A percentile compares a stretch with the other conserved stretches of the same genome.
Conservation (phyloP, 2,113 vertebrate species). For the Sebastes fasciatus region DNA sequence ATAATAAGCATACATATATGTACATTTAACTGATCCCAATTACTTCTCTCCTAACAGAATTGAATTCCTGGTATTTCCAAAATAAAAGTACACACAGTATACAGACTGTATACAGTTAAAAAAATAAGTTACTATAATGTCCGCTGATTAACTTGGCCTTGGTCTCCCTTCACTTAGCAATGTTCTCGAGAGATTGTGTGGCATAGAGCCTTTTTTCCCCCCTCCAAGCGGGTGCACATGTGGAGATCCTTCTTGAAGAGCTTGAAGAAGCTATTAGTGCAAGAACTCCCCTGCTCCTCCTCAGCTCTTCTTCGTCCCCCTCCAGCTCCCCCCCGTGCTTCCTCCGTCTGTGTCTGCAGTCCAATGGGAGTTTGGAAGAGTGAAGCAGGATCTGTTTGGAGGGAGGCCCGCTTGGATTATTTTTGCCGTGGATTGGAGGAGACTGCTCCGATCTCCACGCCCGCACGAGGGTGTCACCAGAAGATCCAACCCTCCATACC, state of each 20-base stretch:
- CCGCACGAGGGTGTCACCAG: conserved; percentile 37
- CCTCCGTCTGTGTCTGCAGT: conserved; percentile 79
- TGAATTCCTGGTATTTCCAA: conserved; percentile 69
- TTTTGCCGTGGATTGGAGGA: conserved; percentile 45
- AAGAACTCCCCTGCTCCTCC: conserved; percentile 74
- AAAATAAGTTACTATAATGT: conserved; percentile 85
- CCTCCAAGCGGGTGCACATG: conserved; percentile 66
- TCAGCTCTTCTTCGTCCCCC: conserved; percentile 49
- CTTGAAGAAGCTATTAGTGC: conserved; percentile 75
- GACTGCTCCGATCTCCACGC: conserved; percentile 43
- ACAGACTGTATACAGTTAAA: conserved; percentile 74
- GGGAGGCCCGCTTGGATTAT: conserved; percentile 47
- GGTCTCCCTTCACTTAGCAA: conserved; percentile 71
- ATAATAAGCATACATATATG: conserved; percentile 77
- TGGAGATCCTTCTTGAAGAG: conserved; percentile 67
- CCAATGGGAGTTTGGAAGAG: conserved; percentile 75
- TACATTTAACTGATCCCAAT: conserved; percentile 79
- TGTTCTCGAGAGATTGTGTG: conserved; percentile 77
- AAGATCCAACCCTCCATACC: conserved; percentile 23
- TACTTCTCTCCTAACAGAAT: conserved; percentile 73
- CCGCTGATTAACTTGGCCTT: conserved; percentile 69
- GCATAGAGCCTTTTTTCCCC: conserved; percentile 51
- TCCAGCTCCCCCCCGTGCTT: conserved; percentile 35
- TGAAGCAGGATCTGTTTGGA: conserved; percentile 48
- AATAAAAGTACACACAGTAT: conserved; percentile 71